Evolutionary conservation across 1,140 invertebrate genomes (phyloP), one percentile per base, ranked within the genome.

Genomic region (Halesus radiatus): DNA sequence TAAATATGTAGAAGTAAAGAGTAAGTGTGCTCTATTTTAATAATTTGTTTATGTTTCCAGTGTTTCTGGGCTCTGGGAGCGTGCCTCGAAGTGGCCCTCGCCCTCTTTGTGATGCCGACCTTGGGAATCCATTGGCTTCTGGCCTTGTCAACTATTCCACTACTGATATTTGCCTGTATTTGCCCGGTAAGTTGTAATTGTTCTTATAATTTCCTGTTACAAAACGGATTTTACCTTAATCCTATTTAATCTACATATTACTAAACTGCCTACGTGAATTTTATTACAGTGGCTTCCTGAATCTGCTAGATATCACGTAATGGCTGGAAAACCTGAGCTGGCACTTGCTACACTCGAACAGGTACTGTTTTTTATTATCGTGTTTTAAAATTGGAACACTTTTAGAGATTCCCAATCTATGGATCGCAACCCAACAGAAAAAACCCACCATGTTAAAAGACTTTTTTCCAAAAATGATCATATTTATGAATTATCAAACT

Each of bases 21-120:
- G 32, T 70, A 60, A 60, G 7, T 20, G n/a, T 20, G 8, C 1
- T 56, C 54, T 29, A 26, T 68, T 68, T 6, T 22, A 68, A 56
- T 56, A 56, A 20, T 58, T 60, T 22, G 87, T 37, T 68, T 15
- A 13, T 3, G 86, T 85, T 87, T 91, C 32, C 87, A 97, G 95
- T 96, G 97, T 90, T 99, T 98, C 88, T 99, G 97, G 97, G 97
- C 97, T 1, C 90, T 98, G 56, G 97, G 97, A 60, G 96, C 97
- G 10, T 97, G 96, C 89, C 93, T 98, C 85, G 96, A 98, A 90
- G 96, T 98, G 22, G 92, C 97, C 22, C 88, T 99, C 76, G 97
- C 98, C 22, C 89, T 98, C 68, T 91, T 96, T 26, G 93, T 99
- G 32, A 98, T 98, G 95, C 97, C 97, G 6, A 94, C 94, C 8